phyloP scores from a whole-genome alignment of 2,888 invertebrate genomes.

The Strigamia crassipes region DNA sequence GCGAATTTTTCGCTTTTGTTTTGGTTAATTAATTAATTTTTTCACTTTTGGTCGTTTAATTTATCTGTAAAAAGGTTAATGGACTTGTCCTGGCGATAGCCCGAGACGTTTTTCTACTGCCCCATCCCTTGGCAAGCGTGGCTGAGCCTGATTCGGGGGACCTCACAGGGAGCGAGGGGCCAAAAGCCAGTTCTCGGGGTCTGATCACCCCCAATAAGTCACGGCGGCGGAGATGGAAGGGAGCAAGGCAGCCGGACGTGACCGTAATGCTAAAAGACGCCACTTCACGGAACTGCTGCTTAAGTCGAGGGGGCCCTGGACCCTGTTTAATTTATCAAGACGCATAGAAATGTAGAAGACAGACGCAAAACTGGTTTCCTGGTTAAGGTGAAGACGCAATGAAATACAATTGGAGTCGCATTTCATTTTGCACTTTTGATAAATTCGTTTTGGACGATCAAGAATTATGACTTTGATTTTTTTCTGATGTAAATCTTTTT shows the following conservation, averaged over 20 bases:
- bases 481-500: too few species aligned
- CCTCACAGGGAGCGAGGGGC: background rate
- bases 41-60: too few species aligned
- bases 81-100: background rate
- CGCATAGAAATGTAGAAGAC: background rate
- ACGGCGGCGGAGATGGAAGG: background rate
- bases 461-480: background rate
- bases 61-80: background rate
- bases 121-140: background rate
- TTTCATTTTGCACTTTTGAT: background rate
- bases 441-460: background rate
- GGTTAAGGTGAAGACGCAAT: background rate
- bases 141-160: background rate
- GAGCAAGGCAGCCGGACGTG: background rate
- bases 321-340: background rate
- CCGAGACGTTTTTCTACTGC: background rate
- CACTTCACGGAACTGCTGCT: background rate
- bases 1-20: too few species aligned
- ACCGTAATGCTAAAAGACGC: background rate
- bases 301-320: background rate
- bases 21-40: too few species aligned
- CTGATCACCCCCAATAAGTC: background rate
- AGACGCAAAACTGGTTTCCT: background rate
- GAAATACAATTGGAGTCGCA: background rate
- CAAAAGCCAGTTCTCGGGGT: background rate